A percentile compares a stretch with the other conserved stretches of the same genome.
These are phyloP conservation scores for Melanchra persicariae DNA, from an alignment of 2,888 invertebrate genomes.

Conservation along the genomic window DNA sequence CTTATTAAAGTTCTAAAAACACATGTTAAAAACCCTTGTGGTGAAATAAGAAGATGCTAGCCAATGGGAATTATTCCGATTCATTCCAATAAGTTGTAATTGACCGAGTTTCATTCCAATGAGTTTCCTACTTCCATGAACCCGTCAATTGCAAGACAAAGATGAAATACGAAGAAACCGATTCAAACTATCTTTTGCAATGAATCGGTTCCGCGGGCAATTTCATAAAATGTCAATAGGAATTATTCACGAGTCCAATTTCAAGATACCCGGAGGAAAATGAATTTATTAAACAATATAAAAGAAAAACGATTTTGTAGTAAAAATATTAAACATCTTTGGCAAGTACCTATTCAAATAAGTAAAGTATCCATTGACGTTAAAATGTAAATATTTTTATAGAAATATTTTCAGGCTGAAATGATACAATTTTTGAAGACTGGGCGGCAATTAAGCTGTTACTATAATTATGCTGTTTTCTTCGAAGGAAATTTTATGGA, in stretches of 20 bases:
- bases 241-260: conserved; percentile 20
- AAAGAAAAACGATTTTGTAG: neutral
- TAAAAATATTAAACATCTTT: neutral
- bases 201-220: conserved; percentile 25
- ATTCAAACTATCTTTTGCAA: conserved; percentile 26
- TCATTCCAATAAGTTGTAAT: neutral
- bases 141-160: conserved; percentile 15
- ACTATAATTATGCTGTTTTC: conserved; percentile 71
- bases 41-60: no score
- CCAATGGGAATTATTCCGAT: neutral
- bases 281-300: neutral
- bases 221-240: conserved; percentile 19
- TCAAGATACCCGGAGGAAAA: neutral
- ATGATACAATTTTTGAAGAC: conserved; percentile 32
- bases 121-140: conserved; percentile 14
- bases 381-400: conserved; percentile 26
- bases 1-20: no score
- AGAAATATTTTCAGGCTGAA: conserved; percentile 34
- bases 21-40: no score
- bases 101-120: conserved; percentile 2
- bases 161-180: conserved; percentile 6
- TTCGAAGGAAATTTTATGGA: conserved; percentile 64
- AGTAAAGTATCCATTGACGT: neutral
- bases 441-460: conserved; percentile 64
- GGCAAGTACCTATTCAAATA: neutral